Evolutionary conservation across 1,140 invertebrate genomes (phyloP), one percentile per base, ranked within the genome.

Genomic region (Sycobia sp.): DNA sequence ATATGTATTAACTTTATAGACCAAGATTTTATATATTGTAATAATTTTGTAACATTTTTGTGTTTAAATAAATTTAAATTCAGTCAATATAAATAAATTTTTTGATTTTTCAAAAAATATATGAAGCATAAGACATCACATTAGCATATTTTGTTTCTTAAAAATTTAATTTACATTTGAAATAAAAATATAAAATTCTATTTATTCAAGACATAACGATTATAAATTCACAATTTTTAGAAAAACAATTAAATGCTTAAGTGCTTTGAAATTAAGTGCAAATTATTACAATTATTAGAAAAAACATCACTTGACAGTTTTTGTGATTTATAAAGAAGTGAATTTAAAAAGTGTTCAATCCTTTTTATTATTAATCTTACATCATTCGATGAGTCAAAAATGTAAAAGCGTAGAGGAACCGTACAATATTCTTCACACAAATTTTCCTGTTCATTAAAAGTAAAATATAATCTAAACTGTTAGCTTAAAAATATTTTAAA

Each of bases 381-480:
- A 69, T 75, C 75, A 63, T 66, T 73, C 53, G 73, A 67, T 72
- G 75, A 70, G 68, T 79, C 73, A 67, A 76, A 76, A 76, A 79
- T 72, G 73, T 82, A 82, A 81, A 75, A 82, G 60, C 74, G 74
- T 73, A 72, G 75, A 71, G 81, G 81, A 77, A 82, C 67, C 69
- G 73, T 75, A 73, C 67, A 68, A 73, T 77, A 74, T 65, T 78
- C 70, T 70, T 80, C 75, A 62, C 71, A 74, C 39, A 79, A 69
- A 79, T 64, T 66, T 69, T 75, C 80, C 81, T 82, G 74, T 66
- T 72, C 72, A 49, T 72, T 51, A 75, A 77, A 67, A 62, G 63
- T 69, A 67, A 47, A 63, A 71, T 65, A 70, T 66, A 62, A 63
- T 60, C 65, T 5, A 39, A 65, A 36, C 7, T 62, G 67, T 65